A percentile compares a stretch with the other conserved stretches of the same genome.
Evolutionary conservation across 2,113 vertebrate species (phyloP).

Genomic region (Mola mola): DNA sequence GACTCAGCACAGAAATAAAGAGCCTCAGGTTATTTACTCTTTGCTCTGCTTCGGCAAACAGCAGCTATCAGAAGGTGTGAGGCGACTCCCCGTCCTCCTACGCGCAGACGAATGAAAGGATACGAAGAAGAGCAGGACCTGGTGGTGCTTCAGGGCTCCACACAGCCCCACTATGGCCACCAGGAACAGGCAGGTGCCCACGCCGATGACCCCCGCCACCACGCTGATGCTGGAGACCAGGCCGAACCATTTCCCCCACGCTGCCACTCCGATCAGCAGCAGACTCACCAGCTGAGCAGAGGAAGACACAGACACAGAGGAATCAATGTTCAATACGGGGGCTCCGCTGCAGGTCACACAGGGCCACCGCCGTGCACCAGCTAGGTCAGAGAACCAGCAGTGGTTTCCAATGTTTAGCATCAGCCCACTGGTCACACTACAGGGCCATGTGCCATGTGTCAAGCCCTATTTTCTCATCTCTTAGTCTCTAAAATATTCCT

Average conservation of each 20-base stretch:
- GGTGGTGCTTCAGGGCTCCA: constrained; percentile 94
- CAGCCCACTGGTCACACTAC: no score
- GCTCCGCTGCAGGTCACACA: no score
- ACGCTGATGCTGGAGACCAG: constrained; percentile 96
- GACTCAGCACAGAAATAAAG: neutral
- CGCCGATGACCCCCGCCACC: constrained; percentile 90
- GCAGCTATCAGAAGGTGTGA: neutral
- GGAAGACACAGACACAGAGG: neutral
- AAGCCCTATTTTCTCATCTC: no score
- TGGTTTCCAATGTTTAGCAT: no score
- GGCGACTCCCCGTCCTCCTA: neutral
- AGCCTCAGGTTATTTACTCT: neutral
- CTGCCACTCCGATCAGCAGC: constrained; percentile 93
- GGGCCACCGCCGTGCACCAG: no score
- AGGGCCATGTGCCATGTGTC: no score
- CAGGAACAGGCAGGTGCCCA: constrained; percentile 93
- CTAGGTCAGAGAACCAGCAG: no score
- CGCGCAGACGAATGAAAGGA: constrained; percentile 82
- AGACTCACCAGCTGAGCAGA: constrained; percentile 90
- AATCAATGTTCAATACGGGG: no score
- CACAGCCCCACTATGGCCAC: constrained; percentile 93
- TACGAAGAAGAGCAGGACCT: constrained; percentile 98
- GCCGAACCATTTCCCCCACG: constrained; percentile 96
- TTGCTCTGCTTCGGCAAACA: neutral
- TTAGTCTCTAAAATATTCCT: no score